Evolutionary conservation across 2,113 vertebrate species (phyloP).

Genomic region (Hepsetus odoe): DNA sequence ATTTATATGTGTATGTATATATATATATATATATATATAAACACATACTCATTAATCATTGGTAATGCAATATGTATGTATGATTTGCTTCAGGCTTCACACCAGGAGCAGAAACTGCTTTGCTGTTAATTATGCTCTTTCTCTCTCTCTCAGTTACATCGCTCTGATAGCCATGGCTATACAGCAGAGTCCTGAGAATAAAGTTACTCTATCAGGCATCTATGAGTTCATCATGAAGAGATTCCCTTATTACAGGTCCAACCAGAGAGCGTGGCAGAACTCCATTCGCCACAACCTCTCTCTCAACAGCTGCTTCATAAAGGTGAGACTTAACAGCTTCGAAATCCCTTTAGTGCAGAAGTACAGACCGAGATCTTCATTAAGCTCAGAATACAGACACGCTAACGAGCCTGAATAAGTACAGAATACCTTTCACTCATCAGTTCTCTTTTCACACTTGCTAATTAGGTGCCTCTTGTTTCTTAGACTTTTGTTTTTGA

Average conservation of each 20-base stretch:
- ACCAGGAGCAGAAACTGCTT: too few species aligned
- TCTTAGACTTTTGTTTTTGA: too few species aligned
- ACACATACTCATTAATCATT: too few species aligned
- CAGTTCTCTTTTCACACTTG: too few species aligned
- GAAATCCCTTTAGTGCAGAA: neutral
- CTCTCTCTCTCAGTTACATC: constrained; percentile 85
- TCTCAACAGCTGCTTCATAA: constrained; percentile 97
- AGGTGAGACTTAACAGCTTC: constrained; percentile 81
- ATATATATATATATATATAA: too few species aligned
- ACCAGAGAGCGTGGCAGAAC: constrained; percentile 98
- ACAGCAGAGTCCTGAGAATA: constrained; percentile 92
- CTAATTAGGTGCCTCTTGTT: too few species aligned
- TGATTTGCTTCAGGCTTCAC: too few species aligned
- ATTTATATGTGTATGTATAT: too few species aligned
- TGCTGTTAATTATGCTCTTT: constrained; percentile 10
- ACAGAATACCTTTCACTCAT: too few species aligned
- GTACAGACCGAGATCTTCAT: neutral
- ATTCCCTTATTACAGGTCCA: constrained; percentile 96
- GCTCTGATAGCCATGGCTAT: constrained; percentile 98
- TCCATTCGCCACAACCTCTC: constrained; percentile 98
- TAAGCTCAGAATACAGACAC: too few species aligned
- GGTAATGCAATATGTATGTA: too few species aligned
- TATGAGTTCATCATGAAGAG: constrained; percentile 98
- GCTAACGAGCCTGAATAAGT: too few species aligned
- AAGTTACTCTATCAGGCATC: constrained; percentile 94